These are phyloP conservation scores for Ramphastos sulfuratus DNA, from an alignment of 2,113 vertebrate species.

Conservation along the genomic window DNA sequence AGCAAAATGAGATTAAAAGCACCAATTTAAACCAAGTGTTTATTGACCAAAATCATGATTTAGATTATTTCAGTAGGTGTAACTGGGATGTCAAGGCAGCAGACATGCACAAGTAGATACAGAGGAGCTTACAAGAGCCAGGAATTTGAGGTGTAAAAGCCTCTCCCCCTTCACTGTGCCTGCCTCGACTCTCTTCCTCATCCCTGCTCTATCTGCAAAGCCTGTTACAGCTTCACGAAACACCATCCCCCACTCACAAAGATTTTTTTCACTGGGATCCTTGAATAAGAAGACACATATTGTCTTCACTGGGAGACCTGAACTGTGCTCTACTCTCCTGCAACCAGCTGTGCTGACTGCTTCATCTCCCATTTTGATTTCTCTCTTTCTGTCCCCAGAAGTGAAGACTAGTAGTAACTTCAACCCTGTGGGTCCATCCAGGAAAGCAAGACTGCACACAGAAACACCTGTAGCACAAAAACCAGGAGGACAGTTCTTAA, in stretches of 20 bases:
- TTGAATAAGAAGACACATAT: not conserved
- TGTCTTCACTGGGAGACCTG: not conserved
- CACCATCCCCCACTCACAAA: not conserved
- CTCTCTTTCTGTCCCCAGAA: not conserved
- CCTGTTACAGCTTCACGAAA: not conserved
- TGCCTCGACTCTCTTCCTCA: not conserved
- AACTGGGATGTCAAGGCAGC: not conserved
- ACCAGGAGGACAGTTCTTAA: not conserved
- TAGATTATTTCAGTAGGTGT: not conserved
- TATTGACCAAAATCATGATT: not conserved
- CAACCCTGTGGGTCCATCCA: not conserved
- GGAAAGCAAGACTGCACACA: not conserved
- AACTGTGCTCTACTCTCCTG: not conserved
- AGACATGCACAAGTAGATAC: accelerated
- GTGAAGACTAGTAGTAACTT: not conserved
- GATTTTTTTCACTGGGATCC: not conserved
- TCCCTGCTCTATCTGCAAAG: not conserved
- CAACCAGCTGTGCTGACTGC: not conserved
- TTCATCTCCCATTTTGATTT: not conserved
- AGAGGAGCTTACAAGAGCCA: not conserved
- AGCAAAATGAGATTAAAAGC: constrained; percentile 4
- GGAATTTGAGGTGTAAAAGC: not conserved
- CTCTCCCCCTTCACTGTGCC: not conserved
- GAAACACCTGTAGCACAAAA: not conserved
- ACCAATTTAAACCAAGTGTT: not conserved